These are phyloP conservation scores for Lutjanus argentimaculatus DNA, from an alignment of 2,797 vertebrate genomes.

Conservation along the genomic window DNA sequence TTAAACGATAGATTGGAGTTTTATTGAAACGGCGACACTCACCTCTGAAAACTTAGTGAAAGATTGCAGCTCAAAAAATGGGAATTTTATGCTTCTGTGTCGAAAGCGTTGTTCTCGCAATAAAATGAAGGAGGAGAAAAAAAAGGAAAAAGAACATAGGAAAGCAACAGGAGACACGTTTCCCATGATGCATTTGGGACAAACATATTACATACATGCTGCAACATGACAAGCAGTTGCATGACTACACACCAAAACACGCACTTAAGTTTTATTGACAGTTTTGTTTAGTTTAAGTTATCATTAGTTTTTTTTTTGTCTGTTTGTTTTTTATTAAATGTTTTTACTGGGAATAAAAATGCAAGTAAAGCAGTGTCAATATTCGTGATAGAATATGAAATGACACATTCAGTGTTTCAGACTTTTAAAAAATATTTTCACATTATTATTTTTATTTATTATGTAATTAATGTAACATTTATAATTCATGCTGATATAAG, in stretches of 20 bases:
- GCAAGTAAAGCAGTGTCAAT: not conserved
- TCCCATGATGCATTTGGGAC: constrained; percentile 83
- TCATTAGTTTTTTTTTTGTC: not conserved
- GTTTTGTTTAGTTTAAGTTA: constrained; percentile 5
- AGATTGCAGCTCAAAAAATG: constrained; percentile 64
- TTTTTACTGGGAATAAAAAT: not conserved
- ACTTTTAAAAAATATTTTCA: not conserved
- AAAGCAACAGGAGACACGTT: constrained; percentile 79
- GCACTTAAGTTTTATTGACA: constrained; percentile 28
- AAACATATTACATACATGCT: constrained; percentile 70
- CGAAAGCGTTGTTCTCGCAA: constrained; percentile 84
- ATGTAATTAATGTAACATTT: no score
- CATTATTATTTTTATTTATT: not conserved
- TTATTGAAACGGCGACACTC: constrained; percentile 59
- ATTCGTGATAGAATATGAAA: not conserved
- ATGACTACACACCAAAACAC: not conserved
- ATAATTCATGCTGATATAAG: not conserved
- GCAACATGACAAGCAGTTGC: constrained; percentile 45
- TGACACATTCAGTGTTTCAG: not conserved
- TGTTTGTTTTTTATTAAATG: not conserved
- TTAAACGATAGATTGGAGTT: constrained; percentile 55
- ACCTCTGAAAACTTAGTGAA: constrained; percentile 72
- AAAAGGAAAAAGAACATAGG: constrained; percentile 80
- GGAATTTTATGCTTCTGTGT: constrained; percentile 73
- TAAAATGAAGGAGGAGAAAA: constrained; percentile 80